These are phyloP conservation scores for Cyphotilapia sp. DNA, from an alignment of 2,113 vertebrate genomes.

Conservation along the genomic window DNA sequence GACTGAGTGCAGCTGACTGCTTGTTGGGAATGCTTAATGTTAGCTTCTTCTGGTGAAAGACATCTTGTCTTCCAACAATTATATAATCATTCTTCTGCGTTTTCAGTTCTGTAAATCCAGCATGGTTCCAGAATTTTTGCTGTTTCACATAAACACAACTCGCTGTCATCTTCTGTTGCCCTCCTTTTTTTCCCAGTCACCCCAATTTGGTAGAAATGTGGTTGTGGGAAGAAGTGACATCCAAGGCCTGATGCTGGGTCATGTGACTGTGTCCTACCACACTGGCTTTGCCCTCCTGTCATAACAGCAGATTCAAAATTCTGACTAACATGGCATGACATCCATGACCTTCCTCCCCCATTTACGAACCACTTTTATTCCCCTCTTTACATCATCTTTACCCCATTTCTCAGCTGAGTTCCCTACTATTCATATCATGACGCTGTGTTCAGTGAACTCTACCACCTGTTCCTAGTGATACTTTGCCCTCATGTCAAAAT, in stretches of 20 bases:
- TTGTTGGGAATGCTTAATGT: background rate
- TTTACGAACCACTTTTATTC: background rate
- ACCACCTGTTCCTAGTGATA: background rate
- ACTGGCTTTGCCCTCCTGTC: constrained; percentile 28
- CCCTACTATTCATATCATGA: background rate
- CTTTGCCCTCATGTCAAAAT: background rate
- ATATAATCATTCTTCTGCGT: background rate
- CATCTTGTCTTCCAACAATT: background rate
- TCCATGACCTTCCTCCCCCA: constrained; percentile 26
- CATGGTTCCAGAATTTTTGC: background rate
- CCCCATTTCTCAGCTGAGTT: background rate
- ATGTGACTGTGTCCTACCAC: constrained; percentile 49
- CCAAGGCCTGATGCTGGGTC: constrained; percentile 22
- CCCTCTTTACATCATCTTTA: constrained; percentile 12
- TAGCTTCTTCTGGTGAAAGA: background rate
- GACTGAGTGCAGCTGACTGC: background rate
- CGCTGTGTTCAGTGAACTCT: background rate
- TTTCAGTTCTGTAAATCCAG: background rate
- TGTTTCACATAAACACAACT: background rate
- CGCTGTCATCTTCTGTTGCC: background rate
- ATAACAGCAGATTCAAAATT: constrained; percentile 30
- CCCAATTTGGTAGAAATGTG: background rate
- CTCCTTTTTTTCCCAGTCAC: background rate
- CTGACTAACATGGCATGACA: constrained; percentile 54
- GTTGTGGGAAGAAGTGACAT: background rate